These are phyloP conservation scores for Eupithecia pulchellata DNA, from an alignment of 2,888 invertebrate species.

Conservation along the genomic window DNA sequence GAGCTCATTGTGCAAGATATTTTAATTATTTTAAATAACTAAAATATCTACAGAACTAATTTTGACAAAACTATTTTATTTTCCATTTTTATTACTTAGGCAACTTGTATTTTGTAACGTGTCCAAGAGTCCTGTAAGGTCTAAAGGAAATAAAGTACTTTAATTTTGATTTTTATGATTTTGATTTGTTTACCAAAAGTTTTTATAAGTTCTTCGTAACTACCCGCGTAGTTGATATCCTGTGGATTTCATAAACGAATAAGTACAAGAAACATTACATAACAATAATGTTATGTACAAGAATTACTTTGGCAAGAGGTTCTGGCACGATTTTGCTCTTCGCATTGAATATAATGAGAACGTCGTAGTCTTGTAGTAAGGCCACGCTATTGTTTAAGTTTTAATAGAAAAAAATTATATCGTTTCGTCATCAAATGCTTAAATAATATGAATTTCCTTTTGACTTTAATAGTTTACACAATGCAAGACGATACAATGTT, in stretches of 20 bases:
- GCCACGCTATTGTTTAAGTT: not conserved
- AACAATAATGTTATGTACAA: slow-evolving; percentile 18
- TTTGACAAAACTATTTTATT: not conserved
- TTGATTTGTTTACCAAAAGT: no score
- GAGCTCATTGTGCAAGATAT: not conserved
- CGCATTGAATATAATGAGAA: slow-evolving; percentile 6
- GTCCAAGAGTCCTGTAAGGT: no score
- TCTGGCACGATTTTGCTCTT: slow-evolving; percentile 21
- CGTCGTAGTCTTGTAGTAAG: not conserved
- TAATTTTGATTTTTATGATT: no score
- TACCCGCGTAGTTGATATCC: no score
- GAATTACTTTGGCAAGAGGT: slow-evolving; percentile 30
- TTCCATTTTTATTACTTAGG: no score
- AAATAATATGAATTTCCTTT: not conserved
- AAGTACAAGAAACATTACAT: not conserved
- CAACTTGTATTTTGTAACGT: no score
- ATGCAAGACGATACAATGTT: not conserved
- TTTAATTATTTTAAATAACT: not conserved
- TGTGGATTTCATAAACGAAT: not conserved
- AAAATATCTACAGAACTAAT: not conserved
- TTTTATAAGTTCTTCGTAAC: no score
- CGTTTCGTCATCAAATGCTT: not conserved
- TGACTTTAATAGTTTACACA: not conserved
- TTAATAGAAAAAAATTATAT: not conserved
- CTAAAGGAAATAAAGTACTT: no score